A percentile compares a stretch with the other conserved stretches of the same genome.
phyloP scores from a whole-genome alignment of 2,888 invertebrate species.

The Agrochola lota region DNA sequence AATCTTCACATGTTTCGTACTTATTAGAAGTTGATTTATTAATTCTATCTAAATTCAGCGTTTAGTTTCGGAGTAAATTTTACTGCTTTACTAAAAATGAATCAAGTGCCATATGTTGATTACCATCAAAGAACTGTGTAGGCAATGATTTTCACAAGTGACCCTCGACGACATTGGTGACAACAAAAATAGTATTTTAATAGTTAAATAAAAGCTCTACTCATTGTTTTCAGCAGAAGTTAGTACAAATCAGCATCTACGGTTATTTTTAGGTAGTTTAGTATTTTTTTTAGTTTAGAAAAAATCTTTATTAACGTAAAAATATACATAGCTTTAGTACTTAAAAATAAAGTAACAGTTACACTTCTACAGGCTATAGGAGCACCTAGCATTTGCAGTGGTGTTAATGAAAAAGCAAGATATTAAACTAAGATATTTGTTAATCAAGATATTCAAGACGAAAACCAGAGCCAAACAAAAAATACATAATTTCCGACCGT shows the following conservation, averaged over 20 bases:
- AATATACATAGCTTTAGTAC: too few species aligned
- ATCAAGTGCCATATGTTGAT: too few species aligned
- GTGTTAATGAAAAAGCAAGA: background rate
- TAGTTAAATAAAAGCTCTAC: background rate
- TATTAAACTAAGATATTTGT: slow-evolving; percentile 33
- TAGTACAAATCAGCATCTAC: too few species aligned
- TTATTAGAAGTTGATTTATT: background rate
- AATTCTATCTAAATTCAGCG: too few species aligned
- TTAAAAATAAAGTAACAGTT: too few species aligned
- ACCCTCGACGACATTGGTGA: background rate
- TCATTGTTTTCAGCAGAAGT: background rate
- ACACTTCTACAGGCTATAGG: too few species aligned
- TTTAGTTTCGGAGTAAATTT: too few species aligned
- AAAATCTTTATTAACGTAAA: too few species aligned
- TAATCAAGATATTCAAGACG: slow-evolving; percentile 27
- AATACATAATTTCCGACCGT: slow-evolving; percentile 60
- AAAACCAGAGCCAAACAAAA: slow-evolving; percentile 39
- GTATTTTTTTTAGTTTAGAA: too few species aligned
- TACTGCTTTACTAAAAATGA: too few species aligned
- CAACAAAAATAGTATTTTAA: background rate
- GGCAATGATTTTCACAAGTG: background rate
- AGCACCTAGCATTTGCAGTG: background rate
- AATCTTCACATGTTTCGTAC: background rate
- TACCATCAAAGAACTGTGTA: background rate
- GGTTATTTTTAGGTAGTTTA: too few species aligned